These are phyloP conservation scores for Euproctis similis DNA, from an alignment of 2,888 invertebrate genomes.

Conservation along the genomic window DNA sequence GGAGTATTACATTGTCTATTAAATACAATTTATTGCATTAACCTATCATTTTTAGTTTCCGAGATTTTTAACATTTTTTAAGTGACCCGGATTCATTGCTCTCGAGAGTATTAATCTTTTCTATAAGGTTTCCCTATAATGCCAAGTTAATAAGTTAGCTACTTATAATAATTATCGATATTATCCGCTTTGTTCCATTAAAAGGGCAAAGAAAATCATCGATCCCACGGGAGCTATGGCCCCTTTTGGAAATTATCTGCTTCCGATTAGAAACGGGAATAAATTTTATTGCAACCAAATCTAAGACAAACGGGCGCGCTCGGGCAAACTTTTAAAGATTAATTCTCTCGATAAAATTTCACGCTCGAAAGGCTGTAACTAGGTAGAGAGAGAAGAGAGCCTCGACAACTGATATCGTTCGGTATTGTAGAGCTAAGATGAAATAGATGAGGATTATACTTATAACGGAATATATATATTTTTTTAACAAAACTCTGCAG, in stretches of 20 bases:
- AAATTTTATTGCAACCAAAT: conserved; percentile 58
- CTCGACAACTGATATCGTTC: conserved; percentile 44
- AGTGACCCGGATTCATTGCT: no score
- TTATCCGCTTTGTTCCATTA: conserved; percentile 30
- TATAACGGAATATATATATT: no score
- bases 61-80: no score
- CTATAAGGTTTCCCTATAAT: no score
- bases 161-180: conserved; percentile 25
- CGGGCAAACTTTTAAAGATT: conserved; percentile 62
- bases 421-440: conserved; percentile 29
- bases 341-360: conserved; percentile 72
- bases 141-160: conserved; percentile 17
- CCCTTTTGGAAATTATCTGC: conserved; percentile 48
- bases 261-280: conserved; percentile 54
- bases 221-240: conserved; percentile 37
- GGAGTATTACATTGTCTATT: no score
- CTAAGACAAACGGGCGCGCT: conserved; percentile 58
- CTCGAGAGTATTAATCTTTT: no score
- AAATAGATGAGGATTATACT: conserved; percentile 17
- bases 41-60: no score
- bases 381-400: conserved; percentile 41
- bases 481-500: no score
- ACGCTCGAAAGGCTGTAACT: conserved; percentile 58
- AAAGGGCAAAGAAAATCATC: conserved; percentile 29
- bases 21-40: no score